phyloP scores from a whole-genome alignment of 2,888 invertebrate genomes.

The Bugulina stolonifera region DNA sequence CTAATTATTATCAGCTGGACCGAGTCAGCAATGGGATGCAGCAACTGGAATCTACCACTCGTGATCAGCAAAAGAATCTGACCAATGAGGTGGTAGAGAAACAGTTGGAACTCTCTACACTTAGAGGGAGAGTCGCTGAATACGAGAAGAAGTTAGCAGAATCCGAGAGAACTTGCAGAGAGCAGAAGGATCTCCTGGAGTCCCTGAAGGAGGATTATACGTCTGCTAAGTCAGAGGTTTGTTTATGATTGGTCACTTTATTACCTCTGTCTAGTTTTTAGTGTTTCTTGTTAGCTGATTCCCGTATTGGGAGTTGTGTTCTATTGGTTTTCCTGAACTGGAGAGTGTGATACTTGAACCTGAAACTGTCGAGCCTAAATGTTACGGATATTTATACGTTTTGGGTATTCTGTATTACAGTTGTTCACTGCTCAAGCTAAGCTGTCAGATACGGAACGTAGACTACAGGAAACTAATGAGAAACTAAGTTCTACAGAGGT shows the following conservation, averaged over 20 bases:
- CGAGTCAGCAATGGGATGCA: slow-evolving; percentile 48
- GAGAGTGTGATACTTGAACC: too few relatives aligned
- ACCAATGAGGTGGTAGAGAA: slow-evolving; percentile 41
- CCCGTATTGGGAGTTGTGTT: too few relatives aligned
- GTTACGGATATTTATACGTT: too few relatives aligned
- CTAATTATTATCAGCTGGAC: slow-evolving; percentile 45
- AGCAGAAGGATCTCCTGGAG: slow-evolving; percentile 6
- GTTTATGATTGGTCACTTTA: too few relatives aligned
- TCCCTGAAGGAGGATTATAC: slow-evolving; percentile 1
- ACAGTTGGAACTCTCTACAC: slow-evolving; percentile 19
- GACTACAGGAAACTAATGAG: background rate
- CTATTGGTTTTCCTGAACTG: too few relatives aligned
- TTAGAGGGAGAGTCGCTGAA: slow-evolving; percentile 23
- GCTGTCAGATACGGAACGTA: background rate
- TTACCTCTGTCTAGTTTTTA: too few relatives aligned
- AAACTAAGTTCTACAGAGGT: background rate
- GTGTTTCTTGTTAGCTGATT: too few relatives aligned
- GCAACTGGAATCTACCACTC: slow-evolving; percentile 46
- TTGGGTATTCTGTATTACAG: background rate
- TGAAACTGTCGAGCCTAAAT: too few relatives aligned
- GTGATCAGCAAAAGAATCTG: slow-evolving; percentile 48
- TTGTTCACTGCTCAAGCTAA: slow-evolving; percentile 12
- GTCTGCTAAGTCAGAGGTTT: slow-evolving; percentile 10
- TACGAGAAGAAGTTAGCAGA: slow-evolving; percentile 14
- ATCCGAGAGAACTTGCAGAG: background rate